These are phyloP conservation scores for Labrus mixtus DNA, from an alignment of 2,113 vertebrate species.

Conservation along the genomic window DNA sequence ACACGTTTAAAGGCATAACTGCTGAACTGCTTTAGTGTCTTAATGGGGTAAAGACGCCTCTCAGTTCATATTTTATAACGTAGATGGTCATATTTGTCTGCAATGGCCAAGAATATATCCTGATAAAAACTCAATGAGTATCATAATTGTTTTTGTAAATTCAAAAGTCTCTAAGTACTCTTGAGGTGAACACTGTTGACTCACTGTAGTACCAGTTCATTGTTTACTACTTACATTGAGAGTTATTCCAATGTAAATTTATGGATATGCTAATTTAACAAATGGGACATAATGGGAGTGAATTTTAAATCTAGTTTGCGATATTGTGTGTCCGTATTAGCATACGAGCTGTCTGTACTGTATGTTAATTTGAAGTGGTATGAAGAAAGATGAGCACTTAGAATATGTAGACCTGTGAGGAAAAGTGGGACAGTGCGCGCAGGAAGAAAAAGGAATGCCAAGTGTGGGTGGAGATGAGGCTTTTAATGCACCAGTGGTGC, in stretches of 20 bases:
- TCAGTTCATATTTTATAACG: too few relatives aligned
- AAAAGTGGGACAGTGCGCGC: not conserved
- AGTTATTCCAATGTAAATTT: conserved; percentile 28
- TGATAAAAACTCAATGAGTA: not conserved
- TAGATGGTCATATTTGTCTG: too few relatives aligned
- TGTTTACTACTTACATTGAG: conserved; percentile 17
- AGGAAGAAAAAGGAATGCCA: not conserved
- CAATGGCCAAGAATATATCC: too few relatives aligned
- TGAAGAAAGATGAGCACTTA: conserved; percentile 10
- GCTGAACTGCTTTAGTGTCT: too few relatives aligned
- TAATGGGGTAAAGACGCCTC: too few relatives aligned
- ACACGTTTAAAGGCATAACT: not conserved
- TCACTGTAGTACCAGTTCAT: not conserved
- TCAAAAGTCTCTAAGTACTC: not conserved
- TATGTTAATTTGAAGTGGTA: conserved; percentile 32
- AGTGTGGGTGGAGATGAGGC: not conserved
- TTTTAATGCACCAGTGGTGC: not conserved
- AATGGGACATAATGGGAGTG: conserved; percentile 37
- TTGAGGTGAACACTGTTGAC: not conserved
- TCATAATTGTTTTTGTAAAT: not conserved
- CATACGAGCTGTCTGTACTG: conserved; percentile 3
- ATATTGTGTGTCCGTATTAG: conserved; percentile 31
- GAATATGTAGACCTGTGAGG: not conserved
- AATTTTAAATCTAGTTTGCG: conserved; percentile 15
- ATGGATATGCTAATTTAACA: conserved; percentile 32